These are phyloP conservation scores for Cyclophora punctaria DNA, from an alignment of 2,888 invertebrate genomes.

Conservation along the genomic window DNA sequence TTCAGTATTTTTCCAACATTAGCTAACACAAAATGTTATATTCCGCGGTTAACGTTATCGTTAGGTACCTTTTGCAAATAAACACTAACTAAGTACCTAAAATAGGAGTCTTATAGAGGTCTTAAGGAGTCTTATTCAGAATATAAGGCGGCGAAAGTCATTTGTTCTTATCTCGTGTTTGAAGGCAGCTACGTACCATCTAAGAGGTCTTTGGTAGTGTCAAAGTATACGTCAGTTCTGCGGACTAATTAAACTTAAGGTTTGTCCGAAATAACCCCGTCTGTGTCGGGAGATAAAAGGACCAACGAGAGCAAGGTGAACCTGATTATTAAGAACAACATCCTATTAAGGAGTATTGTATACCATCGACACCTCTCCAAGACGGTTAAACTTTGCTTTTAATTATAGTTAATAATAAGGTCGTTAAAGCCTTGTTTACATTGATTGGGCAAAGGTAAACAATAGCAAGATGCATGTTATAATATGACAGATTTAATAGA, in stretches of 20 bases:
- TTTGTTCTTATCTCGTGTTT: constrained; percentile 1
- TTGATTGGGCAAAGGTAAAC: too few relatives aligned
- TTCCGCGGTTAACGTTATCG: not conserved
- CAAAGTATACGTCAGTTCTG: constrained; percentile 22
- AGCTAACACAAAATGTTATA: too few relatives aligned
- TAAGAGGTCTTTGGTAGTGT: constrained; percentile 18
- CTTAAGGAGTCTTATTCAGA: not conserved
- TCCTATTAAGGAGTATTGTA: constrained; percentile 28
- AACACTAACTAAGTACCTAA: not conserved
- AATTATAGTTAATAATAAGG: constrained; percentile 2
- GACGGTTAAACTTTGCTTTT: constrained; percentile 2
- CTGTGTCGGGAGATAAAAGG: constrained; percentile 36
- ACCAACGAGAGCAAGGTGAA: constrained; percentile 26
- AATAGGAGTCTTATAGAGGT: too few relatives aligned
- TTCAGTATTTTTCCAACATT: too few relatives aligned
- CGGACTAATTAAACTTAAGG: constrained; percentile 31
- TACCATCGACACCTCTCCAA: constrained; percentile 15
- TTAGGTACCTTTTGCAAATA: not conserved
- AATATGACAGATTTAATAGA: too few relatives aligned
- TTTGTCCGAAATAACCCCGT: constrained; percentile 22
- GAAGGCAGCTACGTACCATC: constrained; percentile 7
- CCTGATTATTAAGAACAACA: constrained; percentile 33
- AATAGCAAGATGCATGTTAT: too few relatives aligned
- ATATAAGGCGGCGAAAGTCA: not conserved
- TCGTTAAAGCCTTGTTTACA: too few relatives aligned